Base-by-base conservation (phyloP, 64 coral and sea anemone species). In the Montipora cactus region DNA sequence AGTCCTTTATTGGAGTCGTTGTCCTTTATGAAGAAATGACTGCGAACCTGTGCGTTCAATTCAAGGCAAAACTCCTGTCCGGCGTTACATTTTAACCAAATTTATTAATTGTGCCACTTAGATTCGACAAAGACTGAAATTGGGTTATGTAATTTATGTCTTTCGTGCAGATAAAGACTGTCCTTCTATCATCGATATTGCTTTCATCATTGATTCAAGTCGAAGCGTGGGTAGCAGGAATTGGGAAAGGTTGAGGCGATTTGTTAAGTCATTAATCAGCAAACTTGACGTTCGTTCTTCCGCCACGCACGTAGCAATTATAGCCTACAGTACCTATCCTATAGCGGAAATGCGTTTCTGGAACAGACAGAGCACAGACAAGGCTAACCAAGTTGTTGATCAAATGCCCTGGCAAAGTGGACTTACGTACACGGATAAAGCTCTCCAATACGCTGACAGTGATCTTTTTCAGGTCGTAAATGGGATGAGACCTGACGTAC, bases 141-240 rank as follows among this genome's bases (percentile, higher is more conserved):
- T 37, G 37, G 37, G 37, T 37, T 37, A 37, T 37, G 37, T 37
- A 37, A 37, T 37, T 37, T 37, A 37, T 37, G 37, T 37, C 37
- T 37, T 37, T 37, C 37, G 37, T 37, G 37, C 79, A 72, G 86
- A 62, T 74, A 72, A 58, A 66, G 59, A 90, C 15, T 90, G 89
- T 49, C 48, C 44, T 19, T n/a, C 61, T n/a, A 20, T 70, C 44
- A 15, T 89, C 16, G 92, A 94, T 16, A 75, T 94, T 28, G 92
- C 78, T 73, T 94, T 94, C 22, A 70, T 94, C 50, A 73, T 94
- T 22, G 92, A 94, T 64, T 94, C 92, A 89, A 81, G 77, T 75
- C 86, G 92, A 66, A 89, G 86, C 74, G 89, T 94, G 53, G 88
- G 92, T 13, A 85, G 67, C 53, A 89, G 37, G 49, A 94, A 94